phyloP scores from a whole-genome alignment of 2,113 vertebrate genomes.

The Zapornia atra region DNA sequence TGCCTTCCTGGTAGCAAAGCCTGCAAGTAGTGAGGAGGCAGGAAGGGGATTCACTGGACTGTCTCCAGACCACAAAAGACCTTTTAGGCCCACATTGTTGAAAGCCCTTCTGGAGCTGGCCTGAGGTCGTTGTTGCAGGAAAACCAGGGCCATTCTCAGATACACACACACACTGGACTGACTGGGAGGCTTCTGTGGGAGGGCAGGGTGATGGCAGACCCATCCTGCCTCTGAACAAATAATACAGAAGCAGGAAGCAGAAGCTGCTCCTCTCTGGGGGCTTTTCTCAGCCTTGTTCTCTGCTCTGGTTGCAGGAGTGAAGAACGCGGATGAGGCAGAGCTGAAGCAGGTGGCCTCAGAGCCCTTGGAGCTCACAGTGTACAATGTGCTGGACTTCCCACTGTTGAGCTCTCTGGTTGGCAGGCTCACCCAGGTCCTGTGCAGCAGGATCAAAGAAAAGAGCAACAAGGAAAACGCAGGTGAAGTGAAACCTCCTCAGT shows the following conservation, averaged over 20 bases:
- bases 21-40: not conserved
- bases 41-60: not conserved
- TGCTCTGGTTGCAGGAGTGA: conserved; percentile 83
- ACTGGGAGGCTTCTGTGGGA: not conserved
- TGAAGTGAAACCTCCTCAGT: not conserved
- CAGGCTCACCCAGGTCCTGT: conserved; percentile 85
- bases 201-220: not conserved
- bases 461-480: conserved; percentile 59
- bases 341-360: conserved; percentile 87
- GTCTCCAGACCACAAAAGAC: not conserved
- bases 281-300: not conserved
- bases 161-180: not conserved
- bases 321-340: conserved; percentile 91
- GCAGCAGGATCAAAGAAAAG: conserved; percentile 84
- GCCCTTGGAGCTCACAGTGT: conserved; percentile 87
- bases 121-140: not conserved
- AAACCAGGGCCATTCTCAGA: not conserved
- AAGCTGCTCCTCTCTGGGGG: not conserved
- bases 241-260: not conserved
- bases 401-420: conserved; percentile 86
- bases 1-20: not conserved
- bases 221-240: not conserved
- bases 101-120: not conserved
- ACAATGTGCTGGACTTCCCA: conserved; percentile 90
- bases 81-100: not conserved